Evolutionary conservation across 2,113 vertebrate genomes (phyloP).

Genomic region (Rhadina sibilatrix): DNA sequence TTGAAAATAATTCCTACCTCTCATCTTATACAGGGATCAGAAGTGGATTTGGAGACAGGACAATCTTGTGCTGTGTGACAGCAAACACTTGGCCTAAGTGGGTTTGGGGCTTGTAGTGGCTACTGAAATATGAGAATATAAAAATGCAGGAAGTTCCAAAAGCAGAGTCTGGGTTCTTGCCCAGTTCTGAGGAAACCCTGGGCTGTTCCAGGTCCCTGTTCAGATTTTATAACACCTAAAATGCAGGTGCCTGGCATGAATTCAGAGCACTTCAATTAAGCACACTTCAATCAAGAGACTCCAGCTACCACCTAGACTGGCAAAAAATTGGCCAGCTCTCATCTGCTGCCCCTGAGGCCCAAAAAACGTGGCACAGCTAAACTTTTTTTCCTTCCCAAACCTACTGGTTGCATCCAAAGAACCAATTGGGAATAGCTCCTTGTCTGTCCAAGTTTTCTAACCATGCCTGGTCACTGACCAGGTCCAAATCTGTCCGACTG

Average conservation of each 20-base stretch:
- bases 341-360: neutral
- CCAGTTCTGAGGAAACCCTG: neutral
- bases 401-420: neutral
- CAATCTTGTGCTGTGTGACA: neutral
- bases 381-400: neutral
- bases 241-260: conserved; percentile 34
- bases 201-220: neutral
- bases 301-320: neutral
- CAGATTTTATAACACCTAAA: conserved; percentile 1
- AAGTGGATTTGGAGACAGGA: neutral
- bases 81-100: neutral
- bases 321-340: neutral
- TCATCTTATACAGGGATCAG: neutral
- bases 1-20: neutral
- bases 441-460: neutral
- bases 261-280: neutral
- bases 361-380: neutral
- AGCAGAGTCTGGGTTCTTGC: neutral
- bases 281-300: neutral
- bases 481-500: neutral
- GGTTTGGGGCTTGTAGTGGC: neutral
- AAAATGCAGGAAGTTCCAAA: neutral
- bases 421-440: neutral
- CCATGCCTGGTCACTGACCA: neutral
- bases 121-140: neutral